Conservation (phyloP, 2,888 invertebrate species). For the Scaptomyza flava region DNA sequence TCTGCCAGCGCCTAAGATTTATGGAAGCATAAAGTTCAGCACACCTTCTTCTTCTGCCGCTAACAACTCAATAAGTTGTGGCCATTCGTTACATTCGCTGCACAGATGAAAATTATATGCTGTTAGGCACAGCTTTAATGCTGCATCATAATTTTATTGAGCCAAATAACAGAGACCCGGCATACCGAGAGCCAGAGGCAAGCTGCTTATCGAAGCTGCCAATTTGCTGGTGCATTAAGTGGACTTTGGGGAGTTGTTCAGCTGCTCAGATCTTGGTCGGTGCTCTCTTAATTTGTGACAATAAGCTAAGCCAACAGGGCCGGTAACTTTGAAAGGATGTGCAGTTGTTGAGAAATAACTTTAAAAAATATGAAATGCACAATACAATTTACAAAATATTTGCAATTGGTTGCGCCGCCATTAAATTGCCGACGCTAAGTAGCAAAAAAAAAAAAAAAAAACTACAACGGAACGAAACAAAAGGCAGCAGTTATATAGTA, state of each 20-base stretch:
- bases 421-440: slow-evolving; percentile 65
- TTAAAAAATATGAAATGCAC: slow-evolving; percentile 70
- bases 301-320: slow-evolving; percentile 61
- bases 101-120: slow-evolving; percentile 60
- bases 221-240: slow-evolving; percentile 63
- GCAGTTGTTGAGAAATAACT: slow-evolving; percentile 56
- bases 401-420: slow-evolving; percentile 75
- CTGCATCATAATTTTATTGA: slow-evolving; percentile 79
- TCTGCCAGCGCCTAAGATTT: slow-evolving; percentile 62
- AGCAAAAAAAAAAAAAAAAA: slow-evolving; percentile 5
- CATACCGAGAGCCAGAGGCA: slow-evolving; percentile 42
- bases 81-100: slow-evolving; percentile 30
- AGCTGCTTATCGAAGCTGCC: slow-evolving; percentile 17
- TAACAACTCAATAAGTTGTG: slow-evolving; percentile 54
- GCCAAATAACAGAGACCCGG: slow-evolving; percentile 72
- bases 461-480: slow-evolving; percentile 59
- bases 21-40: slow-evolving; percentile 41
- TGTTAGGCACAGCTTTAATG: slow-evolving; percentile 63
- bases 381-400: slow-evolving; percentile 75
- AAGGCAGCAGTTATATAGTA: slow-evolving; percentile 69
- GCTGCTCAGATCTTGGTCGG: slow-evolving; percentile 38
- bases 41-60: not conserved
- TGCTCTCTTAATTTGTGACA: slow-evolving; percentile 73
- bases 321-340: slow-evolving; percentile 65
- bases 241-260: slow-evolving; percentile 5